Percentiles rank a stretch among this genome's conserved stretches.
Conservation (phyloP, 2,888 invertebrate genomes). For the Tromatobia lineatoria region DNA sequence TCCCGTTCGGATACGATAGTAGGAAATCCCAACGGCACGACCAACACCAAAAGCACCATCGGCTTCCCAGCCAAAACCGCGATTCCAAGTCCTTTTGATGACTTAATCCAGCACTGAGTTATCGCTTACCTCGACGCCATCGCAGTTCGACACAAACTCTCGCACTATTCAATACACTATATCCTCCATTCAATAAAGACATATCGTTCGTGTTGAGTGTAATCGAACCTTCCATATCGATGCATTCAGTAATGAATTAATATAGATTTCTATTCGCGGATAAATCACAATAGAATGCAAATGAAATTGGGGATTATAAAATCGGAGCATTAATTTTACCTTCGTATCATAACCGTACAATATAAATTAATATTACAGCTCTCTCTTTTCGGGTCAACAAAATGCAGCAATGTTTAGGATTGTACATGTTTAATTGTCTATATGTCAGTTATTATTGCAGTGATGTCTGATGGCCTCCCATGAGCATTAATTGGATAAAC, state of each 20-base stretch:
- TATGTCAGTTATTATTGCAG: too few relatives aligned
- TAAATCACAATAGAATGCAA: neutral
- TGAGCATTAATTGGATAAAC: too few relatives aligned
- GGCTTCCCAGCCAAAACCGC: conserved; percentile 46
- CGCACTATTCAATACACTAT: conserved; percentile 11
- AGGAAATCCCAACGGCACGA: conserved; percentile 48
- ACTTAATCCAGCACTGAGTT: conserved; percentile 46
- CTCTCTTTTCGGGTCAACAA: too few relatives aligned
- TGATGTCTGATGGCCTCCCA: too few relatives aligned
- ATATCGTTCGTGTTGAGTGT: neutral
- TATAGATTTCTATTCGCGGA: neutral
- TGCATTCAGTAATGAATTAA: neutral
- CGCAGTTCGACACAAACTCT: conserved; percentile 22
- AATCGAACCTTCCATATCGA: neutral
- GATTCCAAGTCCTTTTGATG: conserved; percentile 62
- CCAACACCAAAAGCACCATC: conserved; percentile 25
- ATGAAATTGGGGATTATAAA: too few relatives aligned
- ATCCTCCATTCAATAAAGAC: neutral
- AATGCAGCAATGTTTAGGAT: too few relatives aligned
- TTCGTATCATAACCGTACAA: too few relatives aligned
- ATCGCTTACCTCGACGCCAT: conserved; percentile 31
- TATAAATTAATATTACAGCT: too few relatives aligned
- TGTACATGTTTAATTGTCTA: too few relatives aligned
- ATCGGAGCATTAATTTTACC: neutral
- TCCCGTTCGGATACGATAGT: conserved; percentile 54